A percentile compares a stretch with the other conserved stretches of the same genome.
These are phyloP conservation scores for Pangasianodon hypophthalmus DNA, from an alignment of 2,113 vertebrate species.

Conservation along the genomic window DNA sequence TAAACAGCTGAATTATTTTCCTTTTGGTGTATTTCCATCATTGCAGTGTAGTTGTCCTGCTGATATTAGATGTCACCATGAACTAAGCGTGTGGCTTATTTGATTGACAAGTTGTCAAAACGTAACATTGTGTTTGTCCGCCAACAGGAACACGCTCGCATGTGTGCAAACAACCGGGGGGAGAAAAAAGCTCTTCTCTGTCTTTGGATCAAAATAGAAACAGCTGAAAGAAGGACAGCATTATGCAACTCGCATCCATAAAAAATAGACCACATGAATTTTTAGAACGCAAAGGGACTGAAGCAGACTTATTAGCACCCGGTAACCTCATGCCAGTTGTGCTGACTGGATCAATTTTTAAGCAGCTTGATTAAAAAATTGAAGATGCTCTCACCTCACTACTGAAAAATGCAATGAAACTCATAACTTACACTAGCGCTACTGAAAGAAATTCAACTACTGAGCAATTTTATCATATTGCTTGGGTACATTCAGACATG, in stretches of 20 bases:
- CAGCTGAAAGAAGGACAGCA: not conserved
- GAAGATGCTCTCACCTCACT: too few relatives aligned
- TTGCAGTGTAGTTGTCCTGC: not conserved
- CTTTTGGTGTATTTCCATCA: not conserved
- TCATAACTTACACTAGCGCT: too few relatives aligned
- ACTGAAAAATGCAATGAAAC: too few relatives aligned
- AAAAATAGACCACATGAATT: not conserved
- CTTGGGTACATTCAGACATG: too few relatives aligned
- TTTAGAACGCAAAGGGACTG: not conserved
- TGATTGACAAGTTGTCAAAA: not conserved
- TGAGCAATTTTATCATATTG: too few relatives aligned
- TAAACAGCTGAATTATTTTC: not conserved
- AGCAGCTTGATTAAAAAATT: too few relatives aligned
- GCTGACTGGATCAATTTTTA: not conserved
- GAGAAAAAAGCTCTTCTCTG: too few relatives aligned
- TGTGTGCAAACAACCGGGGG: not conserved
- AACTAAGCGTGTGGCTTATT: not conserved
- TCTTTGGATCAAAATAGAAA: too few relatives aligned
- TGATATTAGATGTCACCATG: not conserved
- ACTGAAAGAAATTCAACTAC: too few relatives aligned
- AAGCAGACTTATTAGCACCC: not conserved
- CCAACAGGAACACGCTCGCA: not conserved
- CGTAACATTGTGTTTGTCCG: not conserved
- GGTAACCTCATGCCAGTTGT: not conserved
- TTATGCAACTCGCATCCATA: not conserved